Evolutionary conservation across 2,888 invertebrate species (phyloP).

Genomic region (Melikaiella ostensackeni): DNA sequence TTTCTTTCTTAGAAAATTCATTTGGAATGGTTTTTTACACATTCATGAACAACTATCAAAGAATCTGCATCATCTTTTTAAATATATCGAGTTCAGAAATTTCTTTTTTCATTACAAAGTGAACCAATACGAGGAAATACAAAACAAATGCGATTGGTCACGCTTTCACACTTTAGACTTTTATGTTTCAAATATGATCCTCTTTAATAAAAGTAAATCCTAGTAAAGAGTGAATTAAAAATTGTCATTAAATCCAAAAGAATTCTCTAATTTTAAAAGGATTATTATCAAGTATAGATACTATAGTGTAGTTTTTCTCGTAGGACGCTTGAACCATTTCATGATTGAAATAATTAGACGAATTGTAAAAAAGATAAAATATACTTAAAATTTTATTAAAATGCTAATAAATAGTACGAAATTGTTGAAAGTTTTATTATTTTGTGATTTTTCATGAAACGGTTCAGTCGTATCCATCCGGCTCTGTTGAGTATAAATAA

Average conservation of each 20-base stretch:
- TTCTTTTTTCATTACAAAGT: background rate
- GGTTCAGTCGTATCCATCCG: background rate
- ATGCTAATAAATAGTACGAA: background rate
- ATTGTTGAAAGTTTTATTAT: background rate
- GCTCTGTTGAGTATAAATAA: slow-evolving; percentile 42
- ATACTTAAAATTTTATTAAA: too few species aligned
- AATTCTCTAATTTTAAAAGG: too few species aligned
- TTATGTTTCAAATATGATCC: background rate
- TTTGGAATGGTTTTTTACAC: background rate
- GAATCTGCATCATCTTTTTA: background rate
- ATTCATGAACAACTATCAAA: too few species aligned
- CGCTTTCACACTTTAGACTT: background rate
- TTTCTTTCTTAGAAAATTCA: too few species aligned
- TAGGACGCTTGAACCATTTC: slow-evolving; percentile 6
- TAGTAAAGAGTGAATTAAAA: background rate
- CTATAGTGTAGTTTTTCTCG: background rate
- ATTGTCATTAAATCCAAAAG: background rate
- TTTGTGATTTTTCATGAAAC: background rate
- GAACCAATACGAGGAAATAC: background rate
- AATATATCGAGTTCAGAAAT: background rate
- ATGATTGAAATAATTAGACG: background rate
- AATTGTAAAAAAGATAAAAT: background rate
- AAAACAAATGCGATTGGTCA: background rate
- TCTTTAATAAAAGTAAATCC: background rate
- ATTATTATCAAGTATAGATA: background rate